These are phyloP conservation scores for Pomatorhinus ruficollis DNA, from an alignment of 2,113 vertebrate genomes.

Conservation along the genomic window DNA sequence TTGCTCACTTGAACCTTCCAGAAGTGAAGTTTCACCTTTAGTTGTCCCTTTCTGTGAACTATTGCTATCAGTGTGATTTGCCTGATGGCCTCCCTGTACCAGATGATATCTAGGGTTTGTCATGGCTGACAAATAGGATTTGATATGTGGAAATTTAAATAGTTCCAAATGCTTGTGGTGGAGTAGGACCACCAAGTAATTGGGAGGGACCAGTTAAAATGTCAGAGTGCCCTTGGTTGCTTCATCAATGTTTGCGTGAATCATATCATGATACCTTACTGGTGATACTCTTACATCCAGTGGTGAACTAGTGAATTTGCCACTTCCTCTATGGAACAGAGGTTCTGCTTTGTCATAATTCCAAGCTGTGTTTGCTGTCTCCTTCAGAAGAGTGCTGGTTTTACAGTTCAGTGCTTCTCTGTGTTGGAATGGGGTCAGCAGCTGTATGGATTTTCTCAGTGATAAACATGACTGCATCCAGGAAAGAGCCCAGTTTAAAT, in stretches of 20 bases:
- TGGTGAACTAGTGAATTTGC: neutral
- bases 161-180: neutral
- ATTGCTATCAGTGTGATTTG: conserved; percentile 16
- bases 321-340: neutral
- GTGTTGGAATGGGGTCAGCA: neutral
- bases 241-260: neutral
- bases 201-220: neutral
- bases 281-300: neutral
- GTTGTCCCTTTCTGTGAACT: neutral
- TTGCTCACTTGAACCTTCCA: neutral
- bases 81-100: neutral
- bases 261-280: neutral
- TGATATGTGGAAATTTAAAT: neutral
- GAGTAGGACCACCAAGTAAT: neutral
- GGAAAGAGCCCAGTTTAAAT: neutral
- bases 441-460: neutral
- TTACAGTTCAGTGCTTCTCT: neutral
- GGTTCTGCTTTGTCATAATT: neutral
- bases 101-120: neutral
- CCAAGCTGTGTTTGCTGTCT: neutral
- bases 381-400: neutral
- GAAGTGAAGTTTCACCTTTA: conserved; percentile 4
- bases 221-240: neutral
- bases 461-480: neutral
- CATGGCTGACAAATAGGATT: conserved; percentile 15